Base-by-base conservation (phyloP, 2,888 invertebrate species). In the Eupithecia exiguata region DNA sequence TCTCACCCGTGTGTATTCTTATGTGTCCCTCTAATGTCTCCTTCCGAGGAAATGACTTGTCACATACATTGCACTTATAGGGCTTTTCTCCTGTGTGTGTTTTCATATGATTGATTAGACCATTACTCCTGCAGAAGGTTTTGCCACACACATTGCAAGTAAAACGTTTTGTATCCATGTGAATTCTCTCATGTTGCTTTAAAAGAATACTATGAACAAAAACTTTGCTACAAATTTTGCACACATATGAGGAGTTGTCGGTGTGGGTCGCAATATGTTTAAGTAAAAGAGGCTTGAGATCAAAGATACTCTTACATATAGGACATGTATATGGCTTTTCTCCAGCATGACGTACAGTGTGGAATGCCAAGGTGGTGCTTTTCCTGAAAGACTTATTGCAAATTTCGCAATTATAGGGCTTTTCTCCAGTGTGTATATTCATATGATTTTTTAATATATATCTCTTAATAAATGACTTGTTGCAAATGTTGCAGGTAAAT, bases 61-160 rank as follows among this genome's bases (percentile, higher is more conserved):
- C 75, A n/a, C 78, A 78, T 16, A 18, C 18, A 25, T 58, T 35
- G 63, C 78, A 78, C 16, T 70, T 70, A 65, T 66, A 78, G 9
- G 78, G 78, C 25, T 74, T 75, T 12, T 77, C 78, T 5, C 75
- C 77, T 1, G 77, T 73, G 43, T 78, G 78, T 10, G 69, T 77
- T 18, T 58, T 58, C 69, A 75, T 69, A 40, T 75, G 74, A 25
- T 49, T 38, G 67, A 69, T 71, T 16, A 75, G 53, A n/a, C 46
- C 49, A 40, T 46, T 72, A 49, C 69, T 75, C 53, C 62, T 69
- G 21, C 36, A 35, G n/a, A 72, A 75, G n/a, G 74, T 66, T 25
- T 69, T 75, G 49, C 69, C 35, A 53, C 74, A 75, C 35, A 67
- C n/a, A 16, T 18, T 70, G 61, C 74, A 75, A 35, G 18, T 35